Evolutionary conservation across 1,140 invertebrate genomes (phyloP).

Genomic region (Onthophagus taurus): DNA sequence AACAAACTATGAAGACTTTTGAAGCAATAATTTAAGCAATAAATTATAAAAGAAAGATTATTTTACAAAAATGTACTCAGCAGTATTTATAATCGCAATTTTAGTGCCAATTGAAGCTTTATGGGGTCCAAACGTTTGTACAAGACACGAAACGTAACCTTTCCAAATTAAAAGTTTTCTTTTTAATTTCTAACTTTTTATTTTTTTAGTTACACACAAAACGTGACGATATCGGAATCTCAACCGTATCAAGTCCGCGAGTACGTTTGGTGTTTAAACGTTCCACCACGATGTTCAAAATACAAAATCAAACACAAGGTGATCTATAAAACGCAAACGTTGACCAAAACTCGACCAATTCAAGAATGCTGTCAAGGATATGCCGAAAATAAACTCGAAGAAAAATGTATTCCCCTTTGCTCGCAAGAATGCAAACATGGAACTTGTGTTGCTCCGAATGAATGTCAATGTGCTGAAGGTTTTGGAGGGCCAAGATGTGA

Average conservation of each 20-base stretch:
- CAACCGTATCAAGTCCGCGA: conserved; percentile 72
- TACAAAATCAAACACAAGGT: conserved; percentile 69
- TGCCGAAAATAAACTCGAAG: conserved; percentile 47
- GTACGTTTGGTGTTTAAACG: conserved; percentile 70
- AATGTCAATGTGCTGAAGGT: conserved; percentile 76
- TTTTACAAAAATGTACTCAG: too few relatives aligned
- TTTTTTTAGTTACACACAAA: conserved; percentile 55
- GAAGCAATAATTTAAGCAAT: too few relatives aligned
- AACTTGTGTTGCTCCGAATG: conserved; percentile 71
- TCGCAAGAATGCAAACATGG: conserved; percentile 73
- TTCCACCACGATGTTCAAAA: conserved; percentile 77
- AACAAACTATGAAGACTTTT: too few relatives aligned
- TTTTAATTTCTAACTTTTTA: conserved; percentile 11
- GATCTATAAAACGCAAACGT: conserved; percentile 58
- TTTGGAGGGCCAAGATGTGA: conserved; percentile 82
- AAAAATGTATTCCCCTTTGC: conserved; percentile 70
- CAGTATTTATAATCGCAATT: too few relatives aligned
- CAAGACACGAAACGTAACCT: conserved; percentile 46
- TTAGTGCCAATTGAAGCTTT: too few relatives aligned
- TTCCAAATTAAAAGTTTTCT: too few relatives aligned
- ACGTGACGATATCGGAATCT: conserved; percentile 62
- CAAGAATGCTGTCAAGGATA: conserved; percentile 81
- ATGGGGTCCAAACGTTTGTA: conserved; percentile 47
- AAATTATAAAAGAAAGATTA: too few relatives aligned
- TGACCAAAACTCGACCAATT: conserved; percentile 63